phyloP scores from a whole-genome alignment of 2,888 invertebrate genomes.

The Nasonia oneida region DNA sequence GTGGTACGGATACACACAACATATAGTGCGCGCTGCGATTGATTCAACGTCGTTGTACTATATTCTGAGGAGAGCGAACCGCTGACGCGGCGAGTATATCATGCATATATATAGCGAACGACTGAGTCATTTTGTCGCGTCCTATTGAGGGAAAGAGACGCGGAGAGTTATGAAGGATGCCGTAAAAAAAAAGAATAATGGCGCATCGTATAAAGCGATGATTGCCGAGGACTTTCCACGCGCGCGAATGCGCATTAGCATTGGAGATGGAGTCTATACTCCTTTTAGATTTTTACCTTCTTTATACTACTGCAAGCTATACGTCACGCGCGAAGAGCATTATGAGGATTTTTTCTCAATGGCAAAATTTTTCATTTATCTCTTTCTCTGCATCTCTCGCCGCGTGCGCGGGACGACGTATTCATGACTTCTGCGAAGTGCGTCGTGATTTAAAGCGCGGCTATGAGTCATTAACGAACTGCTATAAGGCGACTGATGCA shows the following conservation, averaged over 20 bases:
- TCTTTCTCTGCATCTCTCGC: not conserved
- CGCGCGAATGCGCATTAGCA: not conserved
- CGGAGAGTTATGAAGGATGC: constrained; percentile 13
- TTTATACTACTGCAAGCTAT: not conserved
- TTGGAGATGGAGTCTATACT: not conserved
- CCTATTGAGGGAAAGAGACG: not conserved
- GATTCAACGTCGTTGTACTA: not conserved
- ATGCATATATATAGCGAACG: not conserved
- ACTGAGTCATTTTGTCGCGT: not conserved
- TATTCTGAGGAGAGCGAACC: not conserved
- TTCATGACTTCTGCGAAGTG: constrained; percentile 40
- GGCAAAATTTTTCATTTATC: not conserved
- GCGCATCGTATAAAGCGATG: not conserved
- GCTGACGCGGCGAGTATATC: not conserved
- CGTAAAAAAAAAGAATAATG: constrained; percentile 4
- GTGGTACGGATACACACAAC: too few relatives aligned
- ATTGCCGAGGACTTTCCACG: constrained; percentile 1
- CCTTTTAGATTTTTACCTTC: constrained; percentile 10
- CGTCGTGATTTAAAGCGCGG: constrained; percentile 8
- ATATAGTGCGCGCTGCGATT: too few relatives aligned
- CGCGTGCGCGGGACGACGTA: not conserved
- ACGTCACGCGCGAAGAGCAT: not conserved
- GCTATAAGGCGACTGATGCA: not conserved
- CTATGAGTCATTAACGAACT: constrained; percentile 3
- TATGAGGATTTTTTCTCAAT: not conserved